Percentiles rank a stretch among this genome's conserved stretches.
These are phyloP conservation scores for Metacarcinus magister DNA, from an alignment of 2,888 invertebrate species.

Conservation along the genomic window DNA sequence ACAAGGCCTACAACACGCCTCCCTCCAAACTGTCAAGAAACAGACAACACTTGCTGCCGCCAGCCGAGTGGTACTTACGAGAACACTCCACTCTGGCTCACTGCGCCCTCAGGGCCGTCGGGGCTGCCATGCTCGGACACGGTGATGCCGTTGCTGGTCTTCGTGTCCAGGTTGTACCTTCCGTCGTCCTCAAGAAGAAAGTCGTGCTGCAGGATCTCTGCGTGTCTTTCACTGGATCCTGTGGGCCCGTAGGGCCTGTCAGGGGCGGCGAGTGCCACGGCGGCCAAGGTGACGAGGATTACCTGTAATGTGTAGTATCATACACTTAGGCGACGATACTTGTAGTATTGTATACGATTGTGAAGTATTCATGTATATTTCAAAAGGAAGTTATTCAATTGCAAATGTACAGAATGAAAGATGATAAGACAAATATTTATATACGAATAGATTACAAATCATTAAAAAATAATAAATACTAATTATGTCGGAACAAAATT, in stretches of 20 bases:
- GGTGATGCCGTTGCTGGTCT: constrained; percentile 77
- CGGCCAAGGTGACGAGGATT: constrained; percentile 55
- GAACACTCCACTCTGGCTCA: constrained; percentile 73
- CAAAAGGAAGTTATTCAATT: no score
- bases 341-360: no score
- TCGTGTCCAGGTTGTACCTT: constrained; percentile 78
- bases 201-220: constrained; percentile 80
- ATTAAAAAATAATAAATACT: no score
- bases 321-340: no score
- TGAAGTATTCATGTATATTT: no score
- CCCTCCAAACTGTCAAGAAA: no score
- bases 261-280: constrained; percentile 68
- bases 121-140: constrained; percentile 69
- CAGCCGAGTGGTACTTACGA: constrained; percentile 64
- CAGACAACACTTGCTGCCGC: no score
- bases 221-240: not conserved
- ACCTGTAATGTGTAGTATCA: not conserved
- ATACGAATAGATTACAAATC: no score
- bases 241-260: constrained; percentile 33
- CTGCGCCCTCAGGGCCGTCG: constrained; percentile 67
- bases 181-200: constrained; percentile 76
- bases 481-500: no score
- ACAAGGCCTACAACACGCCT: no score
- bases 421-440: no score
- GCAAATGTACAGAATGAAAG: no score